Evolutionary conservation across 2,888 invertebrate genomes (phyloP).

Genomic region (Graphium colonna): DNA sequence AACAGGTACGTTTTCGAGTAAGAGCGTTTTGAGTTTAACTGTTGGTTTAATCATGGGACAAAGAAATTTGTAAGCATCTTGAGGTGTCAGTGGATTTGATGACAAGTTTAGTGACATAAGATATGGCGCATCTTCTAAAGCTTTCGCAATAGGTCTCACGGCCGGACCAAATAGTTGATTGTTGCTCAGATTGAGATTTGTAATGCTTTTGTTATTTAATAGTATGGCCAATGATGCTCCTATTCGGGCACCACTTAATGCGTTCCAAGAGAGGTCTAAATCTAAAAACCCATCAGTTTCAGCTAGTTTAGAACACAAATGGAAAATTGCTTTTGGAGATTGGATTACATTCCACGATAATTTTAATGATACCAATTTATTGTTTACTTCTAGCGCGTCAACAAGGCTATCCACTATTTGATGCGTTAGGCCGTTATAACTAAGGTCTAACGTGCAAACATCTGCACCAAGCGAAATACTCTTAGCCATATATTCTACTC

Average conservation of each 20-base stretch:
- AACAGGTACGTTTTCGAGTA: slow-evolving; percentile 43
- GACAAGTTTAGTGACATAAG: slow-evolving; percentile 46
- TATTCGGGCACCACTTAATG: slow-evolving; percentile 31
- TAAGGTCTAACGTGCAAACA: slow-evolving; percentile 32
- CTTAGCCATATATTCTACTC: slow-evolving; percentile 34
- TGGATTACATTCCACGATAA: slow-evolving; percentile 41
- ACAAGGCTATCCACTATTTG: slow-evolving; percentile 32
- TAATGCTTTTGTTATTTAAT: slow-evolving; percentile 28
- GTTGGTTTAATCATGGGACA: slow-evolving; percentile 28
- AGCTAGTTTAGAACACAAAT: slow-evolving; percentile 31
- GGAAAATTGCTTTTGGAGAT: slow-evolving; percentile 31
- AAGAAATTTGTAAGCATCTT: slow-evolving; percentile 40
- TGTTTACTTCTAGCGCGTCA: slow-evolving; percentile 38
- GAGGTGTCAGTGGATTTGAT: slow-evolving; percentile 41
- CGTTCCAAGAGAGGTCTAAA: slow-evolving; percentile 42
- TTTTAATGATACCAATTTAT: slow-evolving; percentile 36
- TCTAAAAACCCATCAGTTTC: slow-evolving; percentile 32
- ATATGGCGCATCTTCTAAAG: slow-evolving; percentile 32
- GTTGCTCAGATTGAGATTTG: slow-evolving; percentile 34
- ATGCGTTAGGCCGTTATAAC: slow-evolving; percentile 39
- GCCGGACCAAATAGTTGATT: slow-evolving; percentile 35
- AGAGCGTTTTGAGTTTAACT: slow-evolving; percentile 39
- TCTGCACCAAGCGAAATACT: slow-evolving; percentile 32
- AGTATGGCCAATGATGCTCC: slow-evolving; percentile 31
- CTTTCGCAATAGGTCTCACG: slow-evolving; percentile 31